Percentiles rank a stretch among this genome's conserved stretches.
phyloP scores from a whole-genome alignment of 2,797 vertebrate species.

The Neostethus bicornis region DNA sequence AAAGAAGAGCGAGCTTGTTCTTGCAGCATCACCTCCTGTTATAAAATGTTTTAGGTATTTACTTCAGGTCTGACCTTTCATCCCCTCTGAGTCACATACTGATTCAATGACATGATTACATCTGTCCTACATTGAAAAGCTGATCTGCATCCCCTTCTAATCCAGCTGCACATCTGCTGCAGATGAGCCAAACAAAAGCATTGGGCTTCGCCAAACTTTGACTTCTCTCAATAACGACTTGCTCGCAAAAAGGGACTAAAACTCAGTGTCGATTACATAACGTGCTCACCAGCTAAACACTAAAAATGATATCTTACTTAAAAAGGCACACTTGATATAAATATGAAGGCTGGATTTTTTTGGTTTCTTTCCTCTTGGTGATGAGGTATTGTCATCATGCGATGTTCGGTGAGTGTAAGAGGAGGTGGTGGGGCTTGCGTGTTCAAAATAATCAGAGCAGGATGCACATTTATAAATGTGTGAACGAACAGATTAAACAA shows the following conservation, averaged over 20 bases:
- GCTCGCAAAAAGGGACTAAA: conserved; percentile 43
- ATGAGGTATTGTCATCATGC: conserved; percentile 65
- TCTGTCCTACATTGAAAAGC: conserved; percentile 74
- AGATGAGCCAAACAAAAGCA: conserved; percentile 72
- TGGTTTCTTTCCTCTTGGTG: conserved; percentile 58
- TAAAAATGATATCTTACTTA: conserved; percentile 16
- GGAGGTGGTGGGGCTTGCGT: conserved; percentile 49
- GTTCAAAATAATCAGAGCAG: conserved; percentile 68
- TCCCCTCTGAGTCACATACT: conserved; percentile 68
- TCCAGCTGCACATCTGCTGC: conserved; percentile 76
- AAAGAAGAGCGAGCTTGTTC: conserved; percentile 12
- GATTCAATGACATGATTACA: conserved; percentile 76
- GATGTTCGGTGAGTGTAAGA: conserved; percentile 54
- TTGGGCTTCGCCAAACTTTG: conserved; percentile 58
- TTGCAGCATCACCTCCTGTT: conserved; percentile 16
- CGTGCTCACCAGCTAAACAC: conserved; percentile 37
- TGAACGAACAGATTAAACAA: conserved; percentile 64
- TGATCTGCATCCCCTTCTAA: conserved; percentile 61
- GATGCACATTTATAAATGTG: conserved; percentile 71
- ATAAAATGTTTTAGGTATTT: conserved; percentile 52
- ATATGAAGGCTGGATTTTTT: conserved; percentile 42
- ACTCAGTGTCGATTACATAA: conserved; percentile 22
- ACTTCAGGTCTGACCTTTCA: conserved; percentile 59
- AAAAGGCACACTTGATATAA: conserved; percentile 22
- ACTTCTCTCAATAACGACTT: conserved; percentile 44